Percentiles rank a stretch among this genome's conserved stretches.
phyloP scores from a whole-genome alignment of 2,113 vertebrate genomes.

The Nothobranchius kuhntae region DNA sequence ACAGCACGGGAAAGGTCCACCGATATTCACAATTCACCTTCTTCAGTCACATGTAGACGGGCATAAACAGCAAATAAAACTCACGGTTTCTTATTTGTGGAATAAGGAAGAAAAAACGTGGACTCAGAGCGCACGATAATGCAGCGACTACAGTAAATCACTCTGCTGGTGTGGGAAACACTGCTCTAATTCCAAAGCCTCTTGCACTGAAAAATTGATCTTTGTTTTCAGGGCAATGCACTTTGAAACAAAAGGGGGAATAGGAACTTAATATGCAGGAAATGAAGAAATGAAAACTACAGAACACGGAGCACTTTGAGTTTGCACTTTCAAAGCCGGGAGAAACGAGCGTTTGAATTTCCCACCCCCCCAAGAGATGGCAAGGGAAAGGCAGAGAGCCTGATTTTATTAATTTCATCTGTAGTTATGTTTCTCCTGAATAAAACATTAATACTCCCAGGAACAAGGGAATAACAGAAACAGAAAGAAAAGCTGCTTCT shows the following conservation, averaged over 20 bases:
- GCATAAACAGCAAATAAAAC: slow-evolving; percentile 55
- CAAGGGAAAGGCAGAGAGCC: slow-evolving; percentile 74
- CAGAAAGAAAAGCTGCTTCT: slow-evolving; percentile 75
- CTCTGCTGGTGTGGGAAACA: slow-evolving; percentile 62
- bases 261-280: slow-evolving; percentile 78
- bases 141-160: slow-evolving; percentile 64
- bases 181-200: slow-evolving; percentile 73
- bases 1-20: slow-evolving; percentile 31
- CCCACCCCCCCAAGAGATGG: slow-evolving; percentile 73
- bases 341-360: slow-evolving; percentile 79
- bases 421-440: slow-evolving; percentile 81
- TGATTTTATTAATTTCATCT: slow-evolving; percentile 82
- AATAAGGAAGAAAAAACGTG: background rate
- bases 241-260: slow-evolving; percentile 75
- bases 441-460: slow-evolving; percentile 81
- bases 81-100: slow-evolving; percentile 52
- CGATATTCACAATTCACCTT: slow-evolving; percentile 34
- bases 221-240: slow-evolving; percentile 73
- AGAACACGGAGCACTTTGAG: slow-evolving; percentile 76
- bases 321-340: slow-evolving; percentile 77
- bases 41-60: slow-evolving; percentile 27
- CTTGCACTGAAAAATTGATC: slow-evolving; percentile 74
- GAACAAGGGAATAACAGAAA: slow-evolving; percentile 78
- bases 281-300: slow-evolving; percentile 79
- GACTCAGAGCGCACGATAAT: slow-evolving; percentile 52